Conservation (phyloP, 2,888 invertebrate genomes). For the Brenthis daphne region DNA sequence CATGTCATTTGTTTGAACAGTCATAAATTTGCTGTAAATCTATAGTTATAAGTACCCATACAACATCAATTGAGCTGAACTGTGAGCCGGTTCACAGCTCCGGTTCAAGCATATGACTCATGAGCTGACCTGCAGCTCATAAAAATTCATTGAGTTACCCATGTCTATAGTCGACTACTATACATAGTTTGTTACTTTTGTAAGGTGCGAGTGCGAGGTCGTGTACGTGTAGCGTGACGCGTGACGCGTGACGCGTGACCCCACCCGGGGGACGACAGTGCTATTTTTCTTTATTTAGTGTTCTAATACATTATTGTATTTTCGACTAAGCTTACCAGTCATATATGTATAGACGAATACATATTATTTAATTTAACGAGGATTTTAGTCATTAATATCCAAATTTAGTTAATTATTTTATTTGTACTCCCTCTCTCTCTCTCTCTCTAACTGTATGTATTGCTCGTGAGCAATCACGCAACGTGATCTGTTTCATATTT, state of each 20-base stretch:
- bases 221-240: constrained; percentile 40
- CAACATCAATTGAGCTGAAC: too few relatives aligned
- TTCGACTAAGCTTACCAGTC: constrained; percentile 81
- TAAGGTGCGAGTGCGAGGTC: constrained; percentile 72
- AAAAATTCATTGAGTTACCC: too few relatives aligned
- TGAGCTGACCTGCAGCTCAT: too few relatives aligned
- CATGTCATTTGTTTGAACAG: too few relatives aligned
- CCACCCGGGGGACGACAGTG: constrained; percentile 56
- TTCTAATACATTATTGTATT: constrained; percentile 74
- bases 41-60: too few relatives aligned
- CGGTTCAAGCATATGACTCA: too few relatives aligned
- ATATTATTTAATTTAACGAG: constrained; percentile 77
- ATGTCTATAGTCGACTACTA: constrained; percentile 72
- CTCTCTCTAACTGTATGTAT: constrained; percentile 59
- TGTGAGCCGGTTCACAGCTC: too few relatives aligned
- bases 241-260: too few relatives aligned
- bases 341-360: constrained; percentile 78
- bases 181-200: constrained; percentile 76
- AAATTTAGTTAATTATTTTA: constrained; percentile 80
- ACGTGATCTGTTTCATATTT: constrained; percentile 66
- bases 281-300: constrained; percentile 76
- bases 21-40: too few relatives aligned
- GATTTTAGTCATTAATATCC: constrained; percentile 82
- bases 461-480: constrained; percentile 62
- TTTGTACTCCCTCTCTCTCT: constrained; percentile 65